phyloP scores from a whole-genome alignment of 2,888 invertebrate species.

The Clostera curtula region DNA sequence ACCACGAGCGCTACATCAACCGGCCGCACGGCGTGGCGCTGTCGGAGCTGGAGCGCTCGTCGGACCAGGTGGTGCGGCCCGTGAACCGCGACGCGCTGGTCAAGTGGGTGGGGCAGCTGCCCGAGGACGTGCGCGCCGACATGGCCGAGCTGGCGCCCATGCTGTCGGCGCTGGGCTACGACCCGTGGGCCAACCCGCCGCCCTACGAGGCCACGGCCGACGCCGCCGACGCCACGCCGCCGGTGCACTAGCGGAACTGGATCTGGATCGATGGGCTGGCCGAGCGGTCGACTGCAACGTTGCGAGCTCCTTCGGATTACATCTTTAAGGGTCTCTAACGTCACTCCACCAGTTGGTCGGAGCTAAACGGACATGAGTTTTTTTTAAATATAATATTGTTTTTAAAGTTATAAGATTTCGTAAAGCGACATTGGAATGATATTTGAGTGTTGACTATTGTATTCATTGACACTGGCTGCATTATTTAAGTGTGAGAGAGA shows the following conservation, averaged over 20 bases:
- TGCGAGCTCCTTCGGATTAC: constrained; percentile 10
- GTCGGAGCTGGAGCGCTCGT: constrained; percentile 98
- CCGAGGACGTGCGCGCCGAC: constrained; percentile 92
- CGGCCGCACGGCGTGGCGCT: constrained; percentile 95
- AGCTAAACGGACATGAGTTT: no score
- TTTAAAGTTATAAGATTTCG: no score
- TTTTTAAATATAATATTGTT: no score
- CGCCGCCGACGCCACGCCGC: constrained; percentile 20
- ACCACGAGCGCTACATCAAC: constrained; percentile 98
- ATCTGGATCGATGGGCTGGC: constrained; percentile 13
- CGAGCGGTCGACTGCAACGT: constrained; percentile 3
- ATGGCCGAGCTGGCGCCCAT: constrained; percentile 96
- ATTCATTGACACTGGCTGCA: no score
- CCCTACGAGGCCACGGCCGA: constrained; percentile 85
- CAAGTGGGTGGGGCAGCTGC: constrained; percentile 93
- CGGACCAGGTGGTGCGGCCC: constrained; percentile 98
- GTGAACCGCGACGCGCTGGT: constrained; percentile 96
- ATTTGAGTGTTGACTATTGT: no score
- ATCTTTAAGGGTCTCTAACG: no score
- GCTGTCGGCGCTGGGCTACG: constrained; percentile 94
- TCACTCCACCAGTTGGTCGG: no score
- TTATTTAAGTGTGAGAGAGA: no score
- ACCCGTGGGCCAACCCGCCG: constrained; percentile 97
- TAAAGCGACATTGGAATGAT: no score
- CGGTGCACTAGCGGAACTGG: constrained; percentile 19